Conservation (phyloP, 1,140 invertebrate genomes). For the Camponotus floridanus region DNA sequence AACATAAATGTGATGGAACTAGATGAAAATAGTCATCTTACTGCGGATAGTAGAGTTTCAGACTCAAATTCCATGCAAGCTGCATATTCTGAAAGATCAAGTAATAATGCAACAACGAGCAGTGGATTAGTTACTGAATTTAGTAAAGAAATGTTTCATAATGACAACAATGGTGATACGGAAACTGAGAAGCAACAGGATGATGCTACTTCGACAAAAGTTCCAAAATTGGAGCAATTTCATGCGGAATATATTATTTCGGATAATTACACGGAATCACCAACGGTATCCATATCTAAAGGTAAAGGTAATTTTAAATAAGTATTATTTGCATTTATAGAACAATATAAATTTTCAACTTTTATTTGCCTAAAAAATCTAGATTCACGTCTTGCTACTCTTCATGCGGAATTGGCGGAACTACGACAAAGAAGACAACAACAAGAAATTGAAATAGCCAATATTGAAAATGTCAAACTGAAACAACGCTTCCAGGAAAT, state of each 20-base stretch:
- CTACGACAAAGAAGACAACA: constrained; percentile 90
- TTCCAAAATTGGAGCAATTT: constrained; percentile 81
- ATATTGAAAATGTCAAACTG: constrained; percentile 94
- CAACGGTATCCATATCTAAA: constrained; percentile 72
- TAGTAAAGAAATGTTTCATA: constrained; percentile 87
- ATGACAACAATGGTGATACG: constrained; percentile 76
- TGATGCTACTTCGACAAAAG: constrained; percentile 68
- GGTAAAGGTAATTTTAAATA: constrained; percentile 49
- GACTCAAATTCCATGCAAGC: constrained; percentile 91
- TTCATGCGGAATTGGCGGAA: constrained; percentile 90
- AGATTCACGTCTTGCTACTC: constrained; percentile 84
- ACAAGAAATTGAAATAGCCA: constrained; percentile 93
- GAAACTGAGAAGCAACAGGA: constrained; percentile 67
- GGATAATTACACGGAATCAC: constrained; percentile 79
- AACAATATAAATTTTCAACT: background rate
- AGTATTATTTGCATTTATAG: background rate
- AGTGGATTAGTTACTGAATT: constrained; percentile 86
- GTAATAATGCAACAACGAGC: constrained; percentile 77
- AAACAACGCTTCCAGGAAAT: constrained; percentile 93
- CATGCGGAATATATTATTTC: constrained; percentile 82
- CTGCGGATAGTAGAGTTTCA: constrained; percentile 91
- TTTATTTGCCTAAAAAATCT: constrained; percentile 54
- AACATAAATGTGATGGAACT: constrained; percentile 91
- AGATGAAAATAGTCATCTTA: constrained; percentile 92
- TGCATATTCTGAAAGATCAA: constrained; percentile 82